A percentile compares a stretch with the other conserved stretches of the same genome.
phyloP scores from a whole-genome alignment of 2,113 vertebrate species.

The Progne subis region DNA sequence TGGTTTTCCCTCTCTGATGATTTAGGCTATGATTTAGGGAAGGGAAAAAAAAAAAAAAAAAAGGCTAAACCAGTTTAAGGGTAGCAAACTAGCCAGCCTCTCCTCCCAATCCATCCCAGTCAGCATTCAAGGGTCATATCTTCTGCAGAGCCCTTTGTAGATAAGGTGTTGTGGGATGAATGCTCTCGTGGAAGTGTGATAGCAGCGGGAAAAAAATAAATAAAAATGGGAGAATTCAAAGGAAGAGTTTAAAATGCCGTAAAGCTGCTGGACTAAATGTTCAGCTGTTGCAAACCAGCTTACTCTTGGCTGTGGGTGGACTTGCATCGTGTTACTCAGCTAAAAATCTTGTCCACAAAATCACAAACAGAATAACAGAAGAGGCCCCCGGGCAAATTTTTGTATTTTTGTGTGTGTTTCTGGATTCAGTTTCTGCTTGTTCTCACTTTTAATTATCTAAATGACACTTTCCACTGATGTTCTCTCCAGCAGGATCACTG shows the following conservation, averaged over 20 bases:
- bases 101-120: not conserved
- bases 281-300: constrained; percentile 24
- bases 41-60: not conserved
- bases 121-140: not conserved
- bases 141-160: constrained; percentile 22
- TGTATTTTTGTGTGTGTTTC: not conserved
- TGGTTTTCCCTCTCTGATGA: not conserved
- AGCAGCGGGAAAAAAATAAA: not conserved
- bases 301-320: not conserved
- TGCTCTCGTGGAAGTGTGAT: not conserved
- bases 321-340: not conserved
- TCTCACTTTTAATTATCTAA: constrained; percentile 25
- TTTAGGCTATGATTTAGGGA: not conserved
- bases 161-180: constrained; percentile 7
- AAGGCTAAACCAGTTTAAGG: not conserved
- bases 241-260: not conserved
- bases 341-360: constrained; percentile 4
- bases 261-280: not conserved
- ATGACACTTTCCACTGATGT: not conserved
- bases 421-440: not conserved
- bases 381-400: not conserved
- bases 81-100: not conserved
- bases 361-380: not conserved
- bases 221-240: not conserved
- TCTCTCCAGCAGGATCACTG: constrained; percentile 3